phyloP scores from a whole-genome alignment of 2,797 vertebrate species.

The Simalia tracyae region DNA sequence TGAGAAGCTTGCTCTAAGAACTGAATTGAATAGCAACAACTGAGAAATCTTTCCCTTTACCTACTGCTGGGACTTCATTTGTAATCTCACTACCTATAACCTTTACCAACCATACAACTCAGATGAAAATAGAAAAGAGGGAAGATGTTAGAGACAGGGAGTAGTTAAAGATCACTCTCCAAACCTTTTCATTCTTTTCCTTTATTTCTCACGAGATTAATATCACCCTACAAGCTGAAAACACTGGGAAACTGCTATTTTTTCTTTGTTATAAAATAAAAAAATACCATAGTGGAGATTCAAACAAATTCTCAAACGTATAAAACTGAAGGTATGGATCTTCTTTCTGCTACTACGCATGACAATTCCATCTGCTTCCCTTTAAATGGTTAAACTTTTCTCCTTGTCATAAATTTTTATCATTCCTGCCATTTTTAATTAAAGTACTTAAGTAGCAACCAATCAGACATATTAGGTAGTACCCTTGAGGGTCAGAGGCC shows the following conservation, averaged over 20 bases:
- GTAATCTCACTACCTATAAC: too few species aligned
- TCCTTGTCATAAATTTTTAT: neutral
- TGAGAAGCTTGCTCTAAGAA: neutral
- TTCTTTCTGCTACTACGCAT: neutral
- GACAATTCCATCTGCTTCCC: neutral
- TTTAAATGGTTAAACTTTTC: neutral
- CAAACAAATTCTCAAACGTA: neutral
- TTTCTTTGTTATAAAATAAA: neutral
- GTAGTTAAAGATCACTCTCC: neutral
- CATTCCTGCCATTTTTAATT: neutral
- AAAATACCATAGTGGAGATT: neutral
- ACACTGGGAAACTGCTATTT: neutral
- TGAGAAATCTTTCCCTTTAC: neutral
- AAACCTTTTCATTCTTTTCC: neutral
- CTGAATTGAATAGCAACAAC: neutral
- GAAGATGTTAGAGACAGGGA: neutral
- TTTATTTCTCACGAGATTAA: neutral
- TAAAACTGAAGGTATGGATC: neutral
- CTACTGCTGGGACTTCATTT: neutral
- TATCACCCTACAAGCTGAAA: neutral
- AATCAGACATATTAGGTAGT: neutral
- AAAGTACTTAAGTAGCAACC: neutral
- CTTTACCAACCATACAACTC: neutral
- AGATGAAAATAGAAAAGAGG: neutral
- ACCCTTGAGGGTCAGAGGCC: neutral